These are phyloP conservation scores for Megaleporinus macrocephalus DNA, from an alignment of 2,113 vertebrate genomes.

Conservation along the genomic window DNA sequence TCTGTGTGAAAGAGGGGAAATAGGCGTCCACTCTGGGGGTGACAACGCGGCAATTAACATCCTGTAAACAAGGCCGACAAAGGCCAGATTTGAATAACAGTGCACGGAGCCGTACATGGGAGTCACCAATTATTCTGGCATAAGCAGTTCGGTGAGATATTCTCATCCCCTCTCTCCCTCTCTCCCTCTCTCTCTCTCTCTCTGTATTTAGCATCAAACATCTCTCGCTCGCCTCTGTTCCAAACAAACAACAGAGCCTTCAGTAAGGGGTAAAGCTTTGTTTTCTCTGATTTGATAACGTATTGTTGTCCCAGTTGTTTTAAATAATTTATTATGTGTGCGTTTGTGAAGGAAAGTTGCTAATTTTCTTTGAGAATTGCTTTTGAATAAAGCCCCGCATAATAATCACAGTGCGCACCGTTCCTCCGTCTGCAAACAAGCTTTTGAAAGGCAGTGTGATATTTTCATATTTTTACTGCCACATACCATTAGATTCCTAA, in stretches of 20 bases:
- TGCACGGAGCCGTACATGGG: constrained; percentile 41
- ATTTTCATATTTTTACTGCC: neutral
- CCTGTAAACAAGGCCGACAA: constrained; percentile 67
- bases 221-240: constrained; percentile 45
- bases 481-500: constrained; percentile 1
- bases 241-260: constrained; percentile 55
- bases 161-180: constrained; percentile 32
- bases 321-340: constrained; percentile 75
- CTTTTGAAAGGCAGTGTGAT: constrained; percentile 18
- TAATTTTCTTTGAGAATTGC: constrained; percentile 53
- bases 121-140: constrained; percentile 66
- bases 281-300: constrained; percentile 49
- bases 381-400: constrained; percentile 59
- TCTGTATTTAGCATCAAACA: constrained; percentile 68
- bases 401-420: constrained; percentile 9
- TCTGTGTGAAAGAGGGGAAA: constrained; percentile 16
- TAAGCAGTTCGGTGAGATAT: constrained; percentile 40
- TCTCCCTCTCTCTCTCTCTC: constrained; percentile 29
- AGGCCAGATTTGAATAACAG: constrained; percentile 65
- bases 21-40: constrained; percentile 53
- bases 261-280: constrained; percentile 51
- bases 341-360: constrained; percentile 68
- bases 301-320: constrained; percentile 64
- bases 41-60: constrained; percentile 60
- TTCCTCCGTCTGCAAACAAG: constrained; percentile 11